Conservation (phyloP, 2,113 vertebrate species). For the Cinclus cinclus region DNA sequence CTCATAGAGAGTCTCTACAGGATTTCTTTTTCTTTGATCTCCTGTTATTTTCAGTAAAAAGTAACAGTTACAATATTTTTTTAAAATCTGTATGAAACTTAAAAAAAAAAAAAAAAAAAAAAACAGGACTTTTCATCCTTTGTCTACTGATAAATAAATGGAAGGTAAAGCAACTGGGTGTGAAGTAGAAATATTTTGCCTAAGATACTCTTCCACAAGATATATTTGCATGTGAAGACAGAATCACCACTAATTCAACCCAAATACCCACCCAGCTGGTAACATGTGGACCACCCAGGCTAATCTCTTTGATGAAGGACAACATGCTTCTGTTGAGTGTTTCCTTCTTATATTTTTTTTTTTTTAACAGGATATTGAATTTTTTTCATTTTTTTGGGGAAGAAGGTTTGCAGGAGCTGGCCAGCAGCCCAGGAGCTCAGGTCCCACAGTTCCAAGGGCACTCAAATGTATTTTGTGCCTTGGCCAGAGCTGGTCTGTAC, state of each 20-base stretch:
- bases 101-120: neutral
- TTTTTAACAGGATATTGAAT: neutral
- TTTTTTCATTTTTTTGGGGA: neutral
- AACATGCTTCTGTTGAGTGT: neutral
- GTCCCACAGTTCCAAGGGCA: neutral
- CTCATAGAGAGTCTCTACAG: neutral
- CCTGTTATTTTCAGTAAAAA: neutral
- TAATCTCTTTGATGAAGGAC: neutral
- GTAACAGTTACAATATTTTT: neutral
- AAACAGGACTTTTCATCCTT: neutral
- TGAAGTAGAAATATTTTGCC: neutral
- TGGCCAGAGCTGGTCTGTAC: neutral
- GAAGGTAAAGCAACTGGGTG: neutral
- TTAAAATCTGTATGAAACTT: neutral
- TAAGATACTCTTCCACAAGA: neutral
- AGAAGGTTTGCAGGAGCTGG: neutral
- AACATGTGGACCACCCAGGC: slow-evolving; percentile 37
- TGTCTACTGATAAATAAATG: neutral
- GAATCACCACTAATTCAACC: neutral
- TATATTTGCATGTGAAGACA: neutral
- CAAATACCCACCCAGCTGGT: slow-evolving; percentile 23
- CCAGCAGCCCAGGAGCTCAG: neutral
- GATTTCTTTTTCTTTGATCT: neutral
- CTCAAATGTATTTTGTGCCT: neutral
- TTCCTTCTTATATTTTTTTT: neutral